phyloP scores from a whole-genome alignment of 1,140 invertebrate genomes.

The Oedothorax gibbosus region DNA sequence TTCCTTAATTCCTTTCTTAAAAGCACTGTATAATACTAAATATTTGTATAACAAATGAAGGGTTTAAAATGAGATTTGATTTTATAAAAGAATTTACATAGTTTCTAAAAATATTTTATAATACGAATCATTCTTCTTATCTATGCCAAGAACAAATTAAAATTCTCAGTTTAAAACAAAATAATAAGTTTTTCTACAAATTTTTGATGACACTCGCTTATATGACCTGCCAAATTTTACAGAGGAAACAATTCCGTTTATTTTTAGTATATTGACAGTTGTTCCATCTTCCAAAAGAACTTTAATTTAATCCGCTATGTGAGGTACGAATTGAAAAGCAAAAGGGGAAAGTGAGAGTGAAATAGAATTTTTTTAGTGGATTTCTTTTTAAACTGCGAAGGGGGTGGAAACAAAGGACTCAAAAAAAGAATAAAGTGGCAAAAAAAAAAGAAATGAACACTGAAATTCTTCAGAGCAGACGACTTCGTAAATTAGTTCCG shows the following conservation, averaged over 20 bases:
- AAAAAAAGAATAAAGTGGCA: constrained; percentile 1
- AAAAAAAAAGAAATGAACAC: background rate
- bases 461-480: constrained; percentile 16
- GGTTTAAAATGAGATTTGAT: too few relatives aligned
- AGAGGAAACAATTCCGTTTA: constrained; percentile 28
- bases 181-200: too few relatives aligned
- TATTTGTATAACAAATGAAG: too few relatives aligned
- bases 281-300: constrained; percentile 44
- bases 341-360: constrained; percentile 1
- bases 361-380: constrained; percentile 20
- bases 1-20: too few relatives aligned
- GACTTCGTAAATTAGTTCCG: constrained; percentile 59
- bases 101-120: too few relatives aligned
- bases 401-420: constrained; percentile 37
- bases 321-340: constrained; percentile 35
- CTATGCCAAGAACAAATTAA: too few relatives aligned
- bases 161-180: too few relatives aligned
- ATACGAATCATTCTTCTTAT: too few relatives aligned
- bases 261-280: constrained; percentile 44
- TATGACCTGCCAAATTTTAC: too few relatives aligned
- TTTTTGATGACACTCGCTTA: too few relatives aligned
- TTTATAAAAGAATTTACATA: too few relatives aligned
- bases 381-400: constrained; percentile 10
- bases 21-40: too few relatives aligned
- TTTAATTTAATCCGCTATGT: constrained; percentile 44